Evolutionary conservation across 2,888 invertebrate genomes (phyloP).

Genomic region (Mythimna albipuncta): DNA sequence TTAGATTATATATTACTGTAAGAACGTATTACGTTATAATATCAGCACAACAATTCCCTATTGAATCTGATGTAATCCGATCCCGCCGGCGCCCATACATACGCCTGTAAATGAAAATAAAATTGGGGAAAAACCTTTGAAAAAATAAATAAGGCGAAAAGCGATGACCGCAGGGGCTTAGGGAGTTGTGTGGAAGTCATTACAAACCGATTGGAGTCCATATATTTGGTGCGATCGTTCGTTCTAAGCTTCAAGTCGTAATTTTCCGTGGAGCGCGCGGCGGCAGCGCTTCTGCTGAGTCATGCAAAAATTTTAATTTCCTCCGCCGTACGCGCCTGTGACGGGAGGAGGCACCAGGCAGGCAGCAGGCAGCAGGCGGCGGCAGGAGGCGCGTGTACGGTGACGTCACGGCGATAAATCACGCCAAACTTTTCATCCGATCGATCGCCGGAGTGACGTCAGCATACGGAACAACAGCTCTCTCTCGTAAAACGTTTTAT

Average conservation of each 20-base stretch:
- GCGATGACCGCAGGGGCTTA: conserved; percentile 54
- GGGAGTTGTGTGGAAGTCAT: conserved; percentile 50
- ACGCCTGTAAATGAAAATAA: conserved; percentile 52
- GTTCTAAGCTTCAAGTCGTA: conserved; percentile 51
- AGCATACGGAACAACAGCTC: conserved; percentile 49
- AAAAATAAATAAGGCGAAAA: conserved; percentile 56
- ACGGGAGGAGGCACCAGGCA: not conserved
- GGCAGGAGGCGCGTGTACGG: conserved; percentile 33
- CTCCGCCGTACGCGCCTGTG: conserved; percentile 38
- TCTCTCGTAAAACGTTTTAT: conserved; percentile 54
- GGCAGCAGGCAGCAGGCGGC: not conserved
- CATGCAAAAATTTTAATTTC: conserved; percentile 67
- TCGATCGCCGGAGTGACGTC: conserved; percentile 52
- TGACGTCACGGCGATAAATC: conserved; percentile 60
- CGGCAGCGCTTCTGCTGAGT: conserved; percentile 50
- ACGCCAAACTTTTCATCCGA: conserved; percentile 54
- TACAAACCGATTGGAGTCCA: conserved; percentile 48
- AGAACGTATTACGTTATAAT: conserved; percentile 10
- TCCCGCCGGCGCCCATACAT: conserved; percentile 1
- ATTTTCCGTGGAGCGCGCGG: conserved; percentile 47
- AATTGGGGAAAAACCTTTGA: conserved; percentile 47
- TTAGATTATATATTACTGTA: conserved; percentile 12
- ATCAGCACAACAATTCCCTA: conserved; percentile 15
- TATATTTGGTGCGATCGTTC: conserved; percentile 47
- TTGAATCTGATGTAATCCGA: conserved; percentile 29